These are phyloP conservation scores for Arvicanthis niloticus DNA, from an alignment of 2,113 vertebrate genomes.

Conservation along the genomic window DNA sequence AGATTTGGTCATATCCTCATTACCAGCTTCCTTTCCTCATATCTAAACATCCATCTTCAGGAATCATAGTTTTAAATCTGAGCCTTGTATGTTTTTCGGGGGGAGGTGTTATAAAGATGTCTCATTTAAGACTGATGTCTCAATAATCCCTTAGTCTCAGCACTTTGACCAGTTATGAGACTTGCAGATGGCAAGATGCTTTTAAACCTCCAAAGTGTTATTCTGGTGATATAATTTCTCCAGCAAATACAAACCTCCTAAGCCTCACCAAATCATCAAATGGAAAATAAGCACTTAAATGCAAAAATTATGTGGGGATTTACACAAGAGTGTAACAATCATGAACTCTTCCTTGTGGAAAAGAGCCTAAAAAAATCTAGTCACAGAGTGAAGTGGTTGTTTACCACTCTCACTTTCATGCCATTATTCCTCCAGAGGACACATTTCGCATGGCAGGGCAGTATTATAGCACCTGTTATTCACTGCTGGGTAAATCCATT, in stretches of 20 bases:
- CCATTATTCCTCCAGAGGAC: no score
- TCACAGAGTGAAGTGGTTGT: background rate
- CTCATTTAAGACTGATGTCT: background rate
- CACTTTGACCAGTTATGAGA: background rate
- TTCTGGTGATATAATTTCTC: background rate
- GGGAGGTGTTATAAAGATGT: background rate
- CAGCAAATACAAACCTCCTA: background rate
- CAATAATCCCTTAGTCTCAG: background rate
- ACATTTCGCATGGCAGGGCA: background rate
- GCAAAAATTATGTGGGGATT: background rate
- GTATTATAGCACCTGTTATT: background rate
- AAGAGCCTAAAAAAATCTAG: background rate
- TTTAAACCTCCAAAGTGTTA: background rate
- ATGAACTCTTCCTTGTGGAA: background rate
- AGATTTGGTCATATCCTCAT: background rate
- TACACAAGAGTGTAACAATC: background rate
- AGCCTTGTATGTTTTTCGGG: accelerated
- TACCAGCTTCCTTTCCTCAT: background rate
- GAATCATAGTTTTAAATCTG: background rate
- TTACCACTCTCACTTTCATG: no score
- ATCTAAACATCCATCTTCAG: background rate
- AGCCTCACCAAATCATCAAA: background rate
- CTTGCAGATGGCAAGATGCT: no score
- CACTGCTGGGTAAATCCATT: background rate
- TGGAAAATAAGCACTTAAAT: background rate